A percentile compares a stretch with the other conserved stretches of the same genome.
Evolutionary conservation across 2,888 invertebrate species (phyloP).

Genomic region (Pristionchus fissidentatus): DNA sequence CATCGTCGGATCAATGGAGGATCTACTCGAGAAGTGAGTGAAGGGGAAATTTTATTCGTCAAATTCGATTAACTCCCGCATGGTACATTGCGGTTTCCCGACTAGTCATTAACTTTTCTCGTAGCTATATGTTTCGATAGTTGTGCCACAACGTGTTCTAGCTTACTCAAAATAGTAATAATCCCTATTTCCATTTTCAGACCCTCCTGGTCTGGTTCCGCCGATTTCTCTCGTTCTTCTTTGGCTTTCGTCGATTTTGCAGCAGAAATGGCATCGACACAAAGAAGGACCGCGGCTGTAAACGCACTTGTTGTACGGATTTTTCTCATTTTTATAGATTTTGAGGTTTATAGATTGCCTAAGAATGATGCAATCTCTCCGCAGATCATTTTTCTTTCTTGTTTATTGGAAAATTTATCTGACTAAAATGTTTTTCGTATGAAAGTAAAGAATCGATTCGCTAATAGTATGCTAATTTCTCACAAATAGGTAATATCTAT

Average conservation of each 20-base stretch:
- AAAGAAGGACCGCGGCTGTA: constrained; percentile 45
- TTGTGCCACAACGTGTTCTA: no score
- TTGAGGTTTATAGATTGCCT: neutral
- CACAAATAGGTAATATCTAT: no score
- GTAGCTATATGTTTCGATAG: neutral
- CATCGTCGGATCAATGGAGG: neutral
- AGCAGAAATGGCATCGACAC: constrained; percentile 34
- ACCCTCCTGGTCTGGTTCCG: neutral
- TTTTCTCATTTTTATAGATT: neutral
- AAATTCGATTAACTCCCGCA: neutral
- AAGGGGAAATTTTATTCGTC: neutral
- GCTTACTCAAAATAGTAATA: no score
- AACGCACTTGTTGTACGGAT: constrained; percentile 38
- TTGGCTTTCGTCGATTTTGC: constrained; percentile 17
- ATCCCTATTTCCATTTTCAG: neutral
- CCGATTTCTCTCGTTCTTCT: neutral
- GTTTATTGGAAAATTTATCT: neutral
- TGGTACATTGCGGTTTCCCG: neutral
- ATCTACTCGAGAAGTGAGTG: constrained; percentile 46
- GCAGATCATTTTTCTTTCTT: neutral
- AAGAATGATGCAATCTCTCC: neutral
- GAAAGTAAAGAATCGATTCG: no score
- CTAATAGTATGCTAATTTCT: no score
- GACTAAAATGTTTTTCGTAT: no score
- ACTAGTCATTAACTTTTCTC: neutral